Conservation (phyloP, 2,888 invertebrate genomes). For the Caenorhabditis panamensis region DNA sequence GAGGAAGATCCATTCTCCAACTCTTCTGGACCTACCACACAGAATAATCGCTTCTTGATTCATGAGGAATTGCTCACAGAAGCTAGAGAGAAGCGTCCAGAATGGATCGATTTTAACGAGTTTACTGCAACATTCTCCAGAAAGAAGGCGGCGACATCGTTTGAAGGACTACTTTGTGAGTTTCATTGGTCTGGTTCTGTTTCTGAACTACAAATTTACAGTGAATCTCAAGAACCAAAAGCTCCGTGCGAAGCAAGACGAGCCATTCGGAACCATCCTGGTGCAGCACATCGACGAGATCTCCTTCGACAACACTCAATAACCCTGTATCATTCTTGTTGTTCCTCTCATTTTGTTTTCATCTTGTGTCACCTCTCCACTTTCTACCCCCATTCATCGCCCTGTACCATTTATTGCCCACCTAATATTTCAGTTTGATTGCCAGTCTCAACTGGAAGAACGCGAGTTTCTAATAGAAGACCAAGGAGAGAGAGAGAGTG, state of each 20-base stretch:
- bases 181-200: background rate
- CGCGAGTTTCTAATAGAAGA: background rate
- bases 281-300: background rate
- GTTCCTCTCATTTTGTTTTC: background rate
- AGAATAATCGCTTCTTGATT: background rate
- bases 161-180: constrained; percentile 33
- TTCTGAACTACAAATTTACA: constrained; percentile 6
- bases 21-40: constrained; percentile 28
- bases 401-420: constrained; percentile 14
- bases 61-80: constrained; percentile 22
- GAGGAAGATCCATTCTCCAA: constrained; percentile 18
- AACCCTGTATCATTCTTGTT: background rate
- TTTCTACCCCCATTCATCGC: background rate
- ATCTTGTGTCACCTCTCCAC: background rate
- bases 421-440: background rate
- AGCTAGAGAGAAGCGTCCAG: constrained; percentile 6
- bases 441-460: background rate
- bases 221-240: constrained; percentile 29
- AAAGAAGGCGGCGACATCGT: constrained; percentile 36
- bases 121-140: constrained; percentile 6
- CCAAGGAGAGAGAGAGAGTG: constrained; percentile 14
- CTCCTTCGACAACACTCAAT: background rate
- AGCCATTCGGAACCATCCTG: constrained; percentile 18
- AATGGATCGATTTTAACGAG: constrained; percentile 29
- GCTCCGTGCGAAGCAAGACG: constrained; percentile 15